Evolutionary conservation across 2,797 vertebrate genomes (phyloP).

Genomic region (Lithobates pipiens): DNA sequence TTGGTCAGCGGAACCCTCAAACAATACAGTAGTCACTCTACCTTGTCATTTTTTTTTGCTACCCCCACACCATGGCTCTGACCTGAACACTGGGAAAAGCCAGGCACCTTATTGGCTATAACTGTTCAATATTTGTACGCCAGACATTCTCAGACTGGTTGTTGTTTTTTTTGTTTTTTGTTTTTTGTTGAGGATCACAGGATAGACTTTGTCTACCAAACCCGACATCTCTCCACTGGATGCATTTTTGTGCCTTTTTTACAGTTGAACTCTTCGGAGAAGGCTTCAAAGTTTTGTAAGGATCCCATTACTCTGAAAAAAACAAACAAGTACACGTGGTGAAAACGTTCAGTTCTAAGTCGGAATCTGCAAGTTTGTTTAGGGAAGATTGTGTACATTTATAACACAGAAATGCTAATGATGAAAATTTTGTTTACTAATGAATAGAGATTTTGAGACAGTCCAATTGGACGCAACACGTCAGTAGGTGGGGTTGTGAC

Average conservation of each 20-base stretch:
- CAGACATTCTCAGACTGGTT: conserved; percentile 9
- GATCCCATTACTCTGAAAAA: conserved; percentile 89
- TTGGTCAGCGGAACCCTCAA: neutral
- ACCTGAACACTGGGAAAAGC: conserved; percentile 44
- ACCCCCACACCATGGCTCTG: conserved; percentile 58
- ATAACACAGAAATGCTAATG: too few species aligned
- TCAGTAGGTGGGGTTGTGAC: too few species aligned
- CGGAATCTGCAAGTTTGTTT: neutral
- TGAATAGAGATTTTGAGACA: too few species aligned
- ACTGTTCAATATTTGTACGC: conserved; percentile 30
- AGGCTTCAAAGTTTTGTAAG: conserved; percentile 92
- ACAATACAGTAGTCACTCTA: neutral
- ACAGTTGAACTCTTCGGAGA: conserved; percentile 91
- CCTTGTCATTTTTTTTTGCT: conserved; percentile 22
- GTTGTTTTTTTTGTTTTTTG: neutral
- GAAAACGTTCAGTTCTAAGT: neutral
- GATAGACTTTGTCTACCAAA: conserved; percentile 82
- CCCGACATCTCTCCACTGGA: conserved; percentile 85
- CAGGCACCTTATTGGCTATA: conserved; percentile 61
- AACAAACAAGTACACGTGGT: neutral
- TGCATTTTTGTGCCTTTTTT: conserved; percentile 86
- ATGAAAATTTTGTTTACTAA: too few species aligned
- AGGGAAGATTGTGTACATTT: too few species aligned
- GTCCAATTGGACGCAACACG: too few species aligned
- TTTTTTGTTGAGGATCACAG: neutral